These are phyloP conservation scores for Cuculus canorus DNA, from an alignment of 2,797 vertebrate genomes.

Conservation along the genomic window DNA sequence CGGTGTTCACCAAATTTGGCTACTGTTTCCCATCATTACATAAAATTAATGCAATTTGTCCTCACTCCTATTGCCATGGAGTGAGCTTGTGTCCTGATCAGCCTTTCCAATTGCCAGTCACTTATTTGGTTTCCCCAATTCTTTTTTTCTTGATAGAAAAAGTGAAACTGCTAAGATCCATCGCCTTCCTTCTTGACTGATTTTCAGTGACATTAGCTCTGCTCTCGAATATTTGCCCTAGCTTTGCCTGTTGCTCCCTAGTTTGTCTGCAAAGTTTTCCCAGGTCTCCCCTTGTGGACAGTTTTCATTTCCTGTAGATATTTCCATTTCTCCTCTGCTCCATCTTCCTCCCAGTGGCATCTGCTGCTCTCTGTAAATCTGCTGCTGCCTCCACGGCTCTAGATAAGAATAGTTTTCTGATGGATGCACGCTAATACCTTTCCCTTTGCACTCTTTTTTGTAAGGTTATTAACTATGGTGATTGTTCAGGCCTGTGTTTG, in stretches of 20 bases:
- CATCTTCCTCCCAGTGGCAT: background rate
- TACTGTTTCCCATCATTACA: background rate
- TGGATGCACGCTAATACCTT: background rate
- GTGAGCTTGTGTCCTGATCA: background rate
- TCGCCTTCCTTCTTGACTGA: background rate
- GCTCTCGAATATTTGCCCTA: background rate
- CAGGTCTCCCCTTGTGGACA: background rate
- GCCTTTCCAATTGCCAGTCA: fast-evolving
- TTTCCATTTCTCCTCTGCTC: background rate
- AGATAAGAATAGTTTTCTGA: background rate
- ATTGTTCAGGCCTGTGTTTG: background rate
- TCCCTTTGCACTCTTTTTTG: background rate
- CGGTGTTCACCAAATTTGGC: background rate
- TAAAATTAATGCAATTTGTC: conserved; percentile 14
- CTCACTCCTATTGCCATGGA: background rate
- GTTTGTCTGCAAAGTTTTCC: background rate
- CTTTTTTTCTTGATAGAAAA: background rate
- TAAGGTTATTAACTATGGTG: fast-evolving
- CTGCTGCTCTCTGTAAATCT: background rate
- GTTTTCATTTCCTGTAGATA: background rate
- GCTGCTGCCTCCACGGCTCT: background rate
- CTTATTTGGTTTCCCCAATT: background rate
- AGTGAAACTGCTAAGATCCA: background rate
- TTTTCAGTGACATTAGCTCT: background rate
- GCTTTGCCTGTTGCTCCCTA: background rate